Conservation (phyloP, 2,113 vertebrate species). For the Edolisoma coerulescens region DNA sequence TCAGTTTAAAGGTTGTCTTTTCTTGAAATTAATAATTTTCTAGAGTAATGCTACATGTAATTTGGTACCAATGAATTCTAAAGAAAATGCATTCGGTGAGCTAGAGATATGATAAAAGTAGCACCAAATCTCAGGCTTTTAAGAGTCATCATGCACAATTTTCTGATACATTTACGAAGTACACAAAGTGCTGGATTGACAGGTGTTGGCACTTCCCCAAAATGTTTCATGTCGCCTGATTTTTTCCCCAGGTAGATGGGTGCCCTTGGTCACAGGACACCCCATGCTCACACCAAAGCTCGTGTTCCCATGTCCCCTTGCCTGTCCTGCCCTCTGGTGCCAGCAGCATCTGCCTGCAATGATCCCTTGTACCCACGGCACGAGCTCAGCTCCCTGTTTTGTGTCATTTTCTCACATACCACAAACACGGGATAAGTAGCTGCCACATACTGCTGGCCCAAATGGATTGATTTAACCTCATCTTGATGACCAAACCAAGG, state of each 20-base stretch:
- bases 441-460: background rate
- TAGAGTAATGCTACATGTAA: rapidly evolving
- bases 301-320: background rate
- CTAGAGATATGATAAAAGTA: background rate
- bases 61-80: background rate
- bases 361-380: background rate
- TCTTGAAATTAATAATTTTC: background rate
- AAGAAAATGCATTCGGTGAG: background rate
- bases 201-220: background rate
- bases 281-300: background rate
- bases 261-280: background rate
- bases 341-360: background rate
- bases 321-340: background rate
- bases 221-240: background rate
- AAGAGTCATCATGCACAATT: background rate
- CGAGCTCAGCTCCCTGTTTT: background rate
- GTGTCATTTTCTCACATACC: background rate
- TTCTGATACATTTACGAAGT: background rate
- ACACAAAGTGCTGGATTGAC: background rate
- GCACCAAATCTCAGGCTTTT: background rate
- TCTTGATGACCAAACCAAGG: background rate
- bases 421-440: background rate
- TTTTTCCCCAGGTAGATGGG: background rate
- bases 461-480: background rate
- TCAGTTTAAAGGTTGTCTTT: background rate